Percentiles rank a stretch among this genome's conserved stretches.
Evolutionary conservation across 92 coral and sea anemone species (phyloP).

Genomic region (Isaurus tuberculatus): DNA sequence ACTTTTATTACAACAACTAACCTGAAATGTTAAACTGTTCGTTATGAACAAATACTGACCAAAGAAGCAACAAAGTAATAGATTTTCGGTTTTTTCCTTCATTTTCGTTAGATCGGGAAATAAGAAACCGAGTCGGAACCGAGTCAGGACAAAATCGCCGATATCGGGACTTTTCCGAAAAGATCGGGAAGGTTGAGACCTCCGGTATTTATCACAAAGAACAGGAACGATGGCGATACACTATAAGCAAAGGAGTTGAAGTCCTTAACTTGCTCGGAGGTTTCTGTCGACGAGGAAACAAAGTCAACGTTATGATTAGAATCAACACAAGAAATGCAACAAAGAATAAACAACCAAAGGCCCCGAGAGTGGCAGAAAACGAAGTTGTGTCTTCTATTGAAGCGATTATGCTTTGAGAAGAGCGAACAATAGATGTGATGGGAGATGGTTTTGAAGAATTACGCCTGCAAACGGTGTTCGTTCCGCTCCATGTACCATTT

Average conservation of each 20-base stretch:
- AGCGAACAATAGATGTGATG: background rate
- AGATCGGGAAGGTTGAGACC: too few species aligned
- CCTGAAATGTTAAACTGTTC: too few species aligned
- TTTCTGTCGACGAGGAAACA: slow-evolving; percentile 29
- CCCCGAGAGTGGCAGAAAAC: background rate
- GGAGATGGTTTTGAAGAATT: background rate
- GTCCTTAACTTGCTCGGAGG: background rate
- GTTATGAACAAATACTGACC: too few species aligned
- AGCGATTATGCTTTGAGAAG: too few species aligned
- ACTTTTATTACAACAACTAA: too few species aligned
- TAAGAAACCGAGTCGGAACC: too few species aligned
- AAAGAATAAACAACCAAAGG: background rate
- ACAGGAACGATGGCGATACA: background rate
- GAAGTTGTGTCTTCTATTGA: background rate
- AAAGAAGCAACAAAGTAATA: too few species aligned
- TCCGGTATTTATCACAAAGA: too few species aligned
- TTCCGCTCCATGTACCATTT: slow-evolving; percentile 36
- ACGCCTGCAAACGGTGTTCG: background rate
- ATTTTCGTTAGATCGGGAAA: too few species aligned
- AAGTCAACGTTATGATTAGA: background rate
- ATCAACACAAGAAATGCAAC: slow-evolving; percentile 11
- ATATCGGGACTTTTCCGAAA: too few species aligned
- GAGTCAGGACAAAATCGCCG: too few species aligned
- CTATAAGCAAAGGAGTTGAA: slow-evolving; percentile 1
- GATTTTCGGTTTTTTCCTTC: too few species aligned